Evolutionary conservation across 2,113 vertebrate genomes (phyloP).

Genomic region (Salvator merianae): DNA sequence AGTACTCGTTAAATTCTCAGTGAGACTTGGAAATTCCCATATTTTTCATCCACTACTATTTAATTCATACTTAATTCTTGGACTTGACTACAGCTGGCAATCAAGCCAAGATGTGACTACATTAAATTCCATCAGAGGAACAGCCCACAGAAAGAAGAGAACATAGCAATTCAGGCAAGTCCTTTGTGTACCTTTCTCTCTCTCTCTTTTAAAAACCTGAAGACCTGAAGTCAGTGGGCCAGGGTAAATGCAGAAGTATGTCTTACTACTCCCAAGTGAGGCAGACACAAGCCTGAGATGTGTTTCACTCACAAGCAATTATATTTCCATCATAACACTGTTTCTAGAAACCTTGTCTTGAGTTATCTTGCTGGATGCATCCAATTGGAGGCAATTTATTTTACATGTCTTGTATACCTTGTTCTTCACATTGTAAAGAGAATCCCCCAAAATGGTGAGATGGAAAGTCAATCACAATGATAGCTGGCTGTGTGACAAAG

Average conservation of each 20-base stretch:
- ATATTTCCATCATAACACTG: not conserved
- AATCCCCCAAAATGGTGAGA: not conserved
- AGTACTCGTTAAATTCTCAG: too few relatives aligned
- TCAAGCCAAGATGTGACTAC: too few relatives aligned
- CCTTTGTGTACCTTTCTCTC: not conserved
- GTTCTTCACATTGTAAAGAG: not conserved
- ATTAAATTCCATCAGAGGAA: too few relatives aligned
- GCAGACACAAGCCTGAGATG: not conserved
- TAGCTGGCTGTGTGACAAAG: not conserved
- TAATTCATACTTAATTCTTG: not conserved
- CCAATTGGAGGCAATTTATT: not conserved
- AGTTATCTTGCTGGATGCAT: not conserved
- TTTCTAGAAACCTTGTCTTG: not conserved
- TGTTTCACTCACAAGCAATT: not conserved
- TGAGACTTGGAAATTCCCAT: too few relatives aligned
- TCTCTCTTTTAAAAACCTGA: conserved; percentile 1
- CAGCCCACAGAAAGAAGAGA: too few relatives aligned
- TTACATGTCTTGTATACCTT: not conserved
- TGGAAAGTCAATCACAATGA: not conserved
- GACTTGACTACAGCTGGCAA: not conserved
- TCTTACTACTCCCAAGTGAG: not conserved
- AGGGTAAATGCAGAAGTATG: not conserved
- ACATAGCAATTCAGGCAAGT: too few relatives aligned
- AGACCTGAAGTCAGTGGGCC: not conserved
- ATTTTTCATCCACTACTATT: too few relatives aligned